Conservation (phyloP, 2,888 invertebrate species). For the Torymus aiolomorphi region DNA sequence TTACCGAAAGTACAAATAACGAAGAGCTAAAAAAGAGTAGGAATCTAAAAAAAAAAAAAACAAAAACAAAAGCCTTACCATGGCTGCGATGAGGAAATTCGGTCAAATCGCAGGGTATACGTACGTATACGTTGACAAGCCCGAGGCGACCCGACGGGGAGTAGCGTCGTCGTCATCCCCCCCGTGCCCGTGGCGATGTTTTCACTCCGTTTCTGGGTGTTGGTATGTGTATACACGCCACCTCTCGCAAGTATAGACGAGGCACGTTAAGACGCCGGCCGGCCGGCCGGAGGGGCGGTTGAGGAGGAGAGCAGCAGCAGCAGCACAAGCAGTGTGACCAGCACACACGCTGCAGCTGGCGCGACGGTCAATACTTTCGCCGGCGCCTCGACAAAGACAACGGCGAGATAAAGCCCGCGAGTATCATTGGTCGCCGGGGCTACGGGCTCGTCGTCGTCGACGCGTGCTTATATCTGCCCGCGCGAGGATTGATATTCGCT, state of each 20-base stretch:
- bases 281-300: neutral
- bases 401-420: constrained; percentile 68
- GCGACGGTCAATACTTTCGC: constrained; percentile 61
- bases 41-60: neutral
- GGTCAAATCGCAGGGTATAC: constrained; percentile 20
- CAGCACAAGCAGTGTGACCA: constrained; percentile 8
- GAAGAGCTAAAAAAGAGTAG: no score
- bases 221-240: no score
- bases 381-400: constrained; percentile 14
- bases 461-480: constrained; percentile 21
- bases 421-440: constrained; percentile 69
- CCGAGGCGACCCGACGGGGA: neutral
- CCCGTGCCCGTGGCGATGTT: neutral
- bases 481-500: constrained; percentile 41
- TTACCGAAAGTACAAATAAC: no score
- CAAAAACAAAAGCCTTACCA: constrained; percentile 21
- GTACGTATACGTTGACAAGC: neutral
- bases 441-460: constrained; percentile 33
- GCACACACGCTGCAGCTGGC: constrained; percentile 6
- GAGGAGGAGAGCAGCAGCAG: constrained; percentile 7
- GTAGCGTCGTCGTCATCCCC: neutral
- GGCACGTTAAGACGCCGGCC: neutral
- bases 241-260: no score
- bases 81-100: constrained; percentile 15
- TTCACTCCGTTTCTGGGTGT: neutral